A percentile compares a stretch with the other conserved stretches of the same genome.
These are phyloP conservation scores for Drosophila acutilabella DNA, from an alignment of 2,888 invertebrate species.

Conservation along the genomic window DNA sequence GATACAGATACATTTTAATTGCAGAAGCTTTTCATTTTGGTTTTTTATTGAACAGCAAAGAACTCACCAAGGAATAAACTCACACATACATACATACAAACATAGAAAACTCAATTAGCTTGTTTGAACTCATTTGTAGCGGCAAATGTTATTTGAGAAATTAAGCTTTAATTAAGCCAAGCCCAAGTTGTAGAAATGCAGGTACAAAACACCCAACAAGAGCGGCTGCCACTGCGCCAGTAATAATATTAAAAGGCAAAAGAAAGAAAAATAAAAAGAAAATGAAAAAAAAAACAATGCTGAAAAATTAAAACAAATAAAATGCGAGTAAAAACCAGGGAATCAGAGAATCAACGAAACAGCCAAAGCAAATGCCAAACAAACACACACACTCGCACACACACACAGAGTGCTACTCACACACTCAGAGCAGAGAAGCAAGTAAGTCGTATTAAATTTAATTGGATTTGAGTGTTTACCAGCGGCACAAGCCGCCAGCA, in stretches of 20 bases:
- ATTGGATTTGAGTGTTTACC: conserved; percentile 81
- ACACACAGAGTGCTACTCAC: conserved; percentile 29
- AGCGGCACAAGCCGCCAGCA: conserved; percentile 74
- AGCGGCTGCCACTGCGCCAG: conserved; percentile 49
- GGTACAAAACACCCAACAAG: conserved; percentile 58
- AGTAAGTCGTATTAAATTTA: conserved; percentile 82
- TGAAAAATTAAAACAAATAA: conserved; percentile 57
- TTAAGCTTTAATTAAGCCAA: conserved; percentile 77
- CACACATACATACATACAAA: not conserved
- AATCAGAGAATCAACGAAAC: conserved; percentile 42
- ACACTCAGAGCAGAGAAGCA: conserved; percentile 51
- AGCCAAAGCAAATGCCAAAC: conserved; percentile 73
- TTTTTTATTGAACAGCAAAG: conserved; percentile 59
- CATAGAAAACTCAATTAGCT: conserved; percentile 67
- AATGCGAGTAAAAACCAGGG: conserved; percentile 33
- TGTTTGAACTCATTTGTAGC: conserved; percentile 69
- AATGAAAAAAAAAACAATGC: conserved; percentile 33
- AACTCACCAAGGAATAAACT: conserved; percentile 1
- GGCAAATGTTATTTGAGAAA: conserved; percentile 70
- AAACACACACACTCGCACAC: conserved; percentile 56
- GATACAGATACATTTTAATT: conserved; percentile 39
- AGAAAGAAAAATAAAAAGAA: conserved; percentile 13
- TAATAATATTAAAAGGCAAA: conserved; percentile 65
- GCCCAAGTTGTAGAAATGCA: conserved; percentile 54
- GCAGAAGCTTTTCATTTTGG: conserved; percentile 22